Evolutionary conservation across 2,888 invertebrate genomes (phyloP), one percentile per base, ranked within the genome.

Genomic region (Latheticus oryzae): DNA sequence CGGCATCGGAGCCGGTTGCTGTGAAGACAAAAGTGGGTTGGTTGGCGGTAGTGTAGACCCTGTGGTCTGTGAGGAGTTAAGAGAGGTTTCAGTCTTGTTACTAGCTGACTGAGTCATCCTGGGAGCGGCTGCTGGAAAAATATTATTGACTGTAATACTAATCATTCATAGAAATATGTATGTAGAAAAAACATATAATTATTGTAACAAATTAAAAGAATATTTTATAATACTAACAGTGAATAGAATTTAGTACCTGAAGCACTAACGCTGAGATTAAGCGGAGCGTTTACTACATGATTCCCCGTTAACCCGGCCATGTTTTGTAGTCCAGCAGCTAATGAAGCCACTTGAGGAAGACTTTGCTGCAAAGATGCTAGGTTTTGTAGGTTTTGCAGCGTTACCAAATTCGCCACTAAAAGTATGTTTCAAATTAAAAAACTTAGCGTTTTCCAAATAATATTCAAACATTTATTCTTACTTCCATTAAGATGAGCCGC

Each of bases 331-430:
- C 85, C 84, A 54, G 88, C 87, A 60, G 86, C 83, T 69, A 84
- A 63, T 47, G 81, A 79, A 61, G 83, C 80, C 64, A 85, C 81
- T 68, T 85, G 84, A 62, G 85, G 86, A 70, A 85, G 83, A 76
- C 83, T 83, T 65, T 85, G 83, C 69, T 88, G 87, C 78, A 91
- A 84, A 62, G 88, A 87, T 58, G 90, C 89, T 69, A 92, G 80
- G 73, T 89, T 91, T 80, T 92, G 91, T 58, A 92, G 85, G 79
- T 90, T 92, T 75, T 88, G 88, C 61, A 87, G 82, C 40, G 86
- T 83, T 71, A 87, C 87, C 83, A 89, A 84, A 45, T 87, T 86
- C 63, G 88, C 87, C 87, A 88, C 89, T 88, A 82, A 19, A 72
- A 78, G 5, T n/a, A 21, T 21, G 11, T 7, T 1, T 9, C 1